Base-by-base conservation (phyloP, 92 coral and sea anemone species). In the Epizoanthus illoricatus region DNA sequence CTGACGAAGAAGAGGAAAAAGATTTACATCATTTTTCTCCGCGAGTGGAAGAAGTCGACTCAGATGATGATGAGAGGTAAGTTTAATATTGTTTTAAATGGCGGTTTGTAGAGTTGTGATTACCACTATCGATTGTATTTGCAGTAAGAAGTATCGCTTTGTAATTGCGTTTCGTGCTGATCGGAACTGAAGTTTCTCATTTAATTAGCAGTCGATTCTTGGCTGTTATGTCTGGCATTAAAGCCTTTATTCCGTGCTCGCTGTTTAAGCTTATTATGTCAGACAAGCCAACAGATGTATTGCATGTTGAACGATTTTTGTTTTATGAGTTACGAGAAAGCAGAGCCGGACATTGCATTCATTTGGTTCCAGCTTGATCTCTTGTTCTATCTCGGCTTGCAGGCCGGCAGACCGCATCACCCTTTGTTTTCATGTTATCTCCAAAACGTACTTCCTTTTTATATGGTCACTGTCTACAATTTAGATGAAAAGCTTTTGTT, bases 1-100 rank as follows among this genome's bases (percentile, higher is more conserved):
- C 82, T 64, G 82, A 78, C 61, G 82, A 78, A 42, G 82, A 78
- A 61, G 81, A 76, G n/a, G 82, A 78, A 41, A 78, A n/a, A 63
- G 71, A 78, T 78, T 78, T 78, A 21, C 82, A 78, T 33, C 82
- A 78, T 41, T 78, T 78, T 21, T 63, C 82, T 78, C 82, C 82
- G 40, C 58, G 82, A 78, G 71, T 61, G 20, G 82, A 78, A 61
- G 81, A 61, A 43, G 16, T 70, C 13, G 71, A 78, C 47, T 78
- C 82, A 11, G 82, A 78, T 11, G 82, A 78, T 19, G 76, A 19
- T 5, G 71, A 63, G 47, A 54, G 63, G 82, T 78, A 78, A 63
- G 82, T 78, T 19, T 63, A 49, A 4, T 63, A 76, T 20, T 78
- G 12, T 19, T 78, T 21, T 75, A 61, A 28, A 62, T 62, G 61